These are phyloP conservation scores for Danio albolineatus DNA, from an alignment of 2,797 vertebrate species.

Conservation along the genomic window DNA sequence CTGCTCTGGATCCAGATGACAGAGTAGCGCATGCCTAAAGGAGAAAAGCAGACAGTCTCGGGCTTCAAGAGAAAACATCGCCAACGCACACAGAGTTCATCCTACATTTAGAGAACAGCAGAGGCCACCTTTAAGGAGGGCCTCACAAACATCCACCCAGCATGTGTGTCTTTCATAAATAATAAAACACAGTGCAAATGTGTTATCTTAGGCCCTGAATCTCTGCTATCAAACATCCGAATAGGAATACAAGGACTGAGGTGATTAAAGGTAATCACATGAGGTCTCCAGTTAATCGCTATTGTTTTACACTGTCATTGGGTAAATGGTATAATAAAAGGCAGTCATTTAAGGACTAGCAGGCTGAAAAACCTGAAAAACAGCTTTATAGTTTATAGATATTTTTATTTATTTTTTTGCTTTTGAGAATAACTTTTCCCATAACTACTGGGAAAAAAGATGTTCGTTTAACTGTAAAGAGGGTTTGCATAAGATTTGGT, in stretches of 20 bases:
- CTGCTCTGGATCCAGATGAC: constrained; percentile 65
- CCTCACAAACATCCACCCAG: constrained; percentile 26
- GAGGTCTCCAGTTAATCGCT: not conserved
- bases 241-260: not conserved
- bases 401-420: not conserved
- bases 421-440: too few species aligned
- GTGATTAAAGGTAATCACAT: not conserved
- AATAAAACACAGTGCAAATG: constrained; percentile 25
- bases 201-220: constrained; percentile 37
- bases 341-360: not conserved
- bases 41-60: constrained; percentile 46
- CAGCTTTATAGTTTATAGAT: not conserved
- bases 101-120: constrained; percentile 34
- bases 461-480: too few species aligned
- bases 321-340: not conserved
- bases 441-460: not conserved
- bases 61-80: constrained; percentile 45
- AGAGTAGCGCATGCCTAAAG: constrained; percentile 52
- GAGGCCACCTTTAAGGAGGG: constrained; percentile 28
- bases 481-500: too few species aligned
- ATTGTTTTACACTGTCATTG: not conserved
- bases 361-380: not conserved
- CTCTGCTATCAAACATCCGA: constrained; percentile 19
- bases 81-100: constrained; percentile 29
- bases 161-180: constrained; percentile 21